Evolutionary conservation across 2,113 vertebrate genomes (phyloP).

Genomic region (Pedionomus torquatus): DNA sequence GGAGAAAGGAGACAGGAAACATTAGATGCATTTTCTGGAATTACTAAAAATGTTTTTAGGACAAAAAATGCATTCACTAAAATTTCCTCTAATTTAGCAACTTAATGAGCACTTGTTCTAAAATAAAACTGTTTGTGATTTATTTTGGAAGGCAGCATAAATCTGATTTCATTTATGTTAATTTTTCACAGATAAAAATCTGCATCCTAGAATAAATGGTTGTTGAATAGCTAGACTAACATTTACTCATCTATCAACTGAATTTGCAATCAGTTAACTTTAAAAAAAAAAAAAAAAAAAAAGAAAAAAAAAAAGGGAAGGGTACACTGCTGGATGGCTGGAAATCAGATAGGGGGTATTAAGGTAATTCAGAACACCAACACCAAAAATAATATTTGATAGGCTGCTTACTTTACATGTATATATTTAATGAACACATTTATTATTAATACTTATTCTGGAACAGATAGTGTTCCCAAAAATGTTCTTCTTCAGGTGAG

Average conservation of each 20-base stretch:
- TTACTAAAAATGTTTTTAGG: not conserved
- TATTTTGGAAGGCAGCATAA: not conserved
- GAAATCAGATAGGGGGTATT: not conserved
- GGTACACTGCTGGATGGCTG: not conserved
- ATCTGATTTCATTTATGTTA: not conserved
- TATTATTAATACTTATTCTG: not conserved
- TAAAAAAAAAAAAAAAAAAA: not conserved
- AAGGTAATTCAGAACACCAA: not conserved
- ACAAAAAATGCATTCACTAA: not conserved
- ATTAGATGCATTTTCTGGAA: not conserved
- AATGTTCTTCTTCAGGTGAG: not conserved
- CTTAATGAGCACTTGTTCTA: not conserved
- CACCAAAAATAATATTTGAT: not conserved
- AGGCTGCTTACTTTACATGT: not conserved
- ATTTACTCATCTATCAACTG: not conserved
- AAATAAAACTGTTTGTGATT: not conserved
- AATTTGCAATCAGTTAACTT: not conserved
- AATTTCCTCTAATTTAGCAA: not conserved
- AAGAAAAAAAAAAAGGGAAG: not conserved
- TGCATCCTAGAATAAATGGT: not conserved
- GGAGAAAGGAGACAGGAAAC: not conserved
- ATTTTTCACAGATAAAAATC: not conserved
- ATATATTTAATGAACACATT: not conserved
- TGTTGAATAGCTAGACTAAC: not conserved
- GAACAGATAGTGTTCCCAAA: not conserved